These are phyloP conservation scores for Cephalopterus ornatus DNA, from an alignment of 2,113 vertebrate genomes.

Conservation along the genomic window DNA sequence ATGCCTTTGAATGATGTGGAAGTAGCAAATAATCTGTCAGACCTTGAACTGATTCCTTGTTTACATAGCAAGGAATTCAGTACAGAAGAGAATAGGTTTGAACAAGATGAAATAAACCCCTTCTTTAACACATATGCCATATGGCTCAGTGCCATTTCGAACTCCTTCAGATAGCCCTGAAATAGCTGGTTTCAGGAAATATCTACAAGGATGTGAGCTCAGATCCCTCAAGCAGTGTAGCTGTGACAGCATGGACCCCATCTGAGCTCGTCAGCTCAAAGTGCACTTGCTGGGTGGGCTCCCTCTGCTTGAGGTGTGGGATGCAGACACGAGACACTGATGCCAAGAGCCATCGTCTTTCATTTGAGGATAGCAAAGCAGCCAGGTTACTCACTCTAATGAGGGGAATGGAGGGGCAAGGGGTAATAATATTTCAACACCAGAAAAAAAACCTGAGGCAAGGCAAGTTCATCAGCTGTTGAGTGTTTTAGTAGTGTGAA, in stretches of 20 bases:
- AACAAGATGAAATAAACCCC: not conserved
- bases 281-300: not conserved
- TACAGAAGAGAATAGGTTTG: not conserved
- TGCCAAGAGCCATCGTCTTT: not conserved
- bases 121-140: not conserved
- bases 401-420: not conserved
- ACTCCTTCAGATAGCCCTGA: not conserved
- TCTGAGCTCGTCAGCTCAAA: not conserved
- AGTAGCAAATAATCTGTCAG: not conserved
- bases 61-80: not conserved
- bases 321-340: not conserved
- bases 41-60: not conserved
- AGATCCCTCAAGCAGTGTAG: not conserved
- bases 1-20: not conserved
- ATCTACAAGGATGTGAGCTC: not conserved
- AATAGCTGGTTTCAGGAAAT: not conserved
- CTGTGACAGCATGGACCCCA: not conserved
- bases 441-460: not conserved
- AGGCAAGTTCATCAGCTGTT: not conserved
- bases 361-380: not conserved
- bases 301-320: not conserved
- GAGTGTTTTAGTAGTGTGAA: not conserved
- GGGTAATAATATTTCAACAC: not conserved
- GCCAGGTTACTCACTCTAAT: not conserved
- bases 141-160: not conserved